Evolutionary conservation across 2,888 invertebrate species (phyloP), one percentile per base, ranked within the genome.

Genomic region (Platynereis dumerilii): DNA sequence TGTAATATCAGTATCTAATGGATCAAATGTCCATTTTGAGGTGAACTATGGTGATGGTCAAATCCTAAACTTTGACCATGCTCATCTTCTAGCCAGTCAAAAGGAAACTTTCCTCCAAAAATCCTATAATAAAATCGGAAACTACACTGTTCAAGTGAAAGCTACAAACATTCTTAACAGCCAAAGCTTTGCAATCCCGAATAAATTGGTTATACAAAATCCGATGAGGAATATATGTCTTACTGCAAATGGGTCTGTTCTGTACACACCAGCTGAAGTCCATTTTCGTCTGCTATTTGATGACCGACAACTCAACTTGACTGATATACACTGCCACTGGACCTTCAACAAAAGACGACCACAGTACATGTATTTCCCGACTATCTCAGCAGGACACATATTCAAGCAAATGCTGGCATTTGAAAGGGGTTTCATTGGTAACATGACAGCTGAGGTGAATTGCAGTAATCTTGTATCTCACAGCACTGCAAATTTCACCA

Each of bases 391-490:
- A 12, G 48, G 48, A n/a, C 20, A 48, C 17, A n/a, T 48, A 5
- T 48, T 20, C 22, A 3, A 48, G 5, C n/a, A 48, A 22, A 48
- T 48, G n/a, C 48, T 3, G 5, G 22, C 20, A 20, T 48, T 48
- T 48, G 10, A 48, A n/a, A 48, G 48, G 22, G n/a, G 20, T 48
- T 48, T n/a, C 20, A n/a, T 48, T 48, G 48, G 48, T n/a, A 48
- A 20, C 20, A n/a, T 48, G n/a, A n/a, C n/a, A 20, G 17, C 48
- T 48, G 3, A 5, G 7, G 22, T 48, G 17, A 48, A n/a, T n/a
- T 48, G 48, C 48, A n/a, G 22, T 7, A 48, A 48, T 48, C 48
- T 48, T 5, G 48, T 48, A n/a, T 20, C 20, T 22, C 22, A n/a
- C n/a, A 20, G n/a, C 48, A n/a, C 7, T n/a, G 7, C 22, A 22